A percentile compares a stretch with the other conserved stretches of the same genome.
Conservation (phyloP, 2,888 invertebrate species). For the Endomychus coccineus region DNA sequence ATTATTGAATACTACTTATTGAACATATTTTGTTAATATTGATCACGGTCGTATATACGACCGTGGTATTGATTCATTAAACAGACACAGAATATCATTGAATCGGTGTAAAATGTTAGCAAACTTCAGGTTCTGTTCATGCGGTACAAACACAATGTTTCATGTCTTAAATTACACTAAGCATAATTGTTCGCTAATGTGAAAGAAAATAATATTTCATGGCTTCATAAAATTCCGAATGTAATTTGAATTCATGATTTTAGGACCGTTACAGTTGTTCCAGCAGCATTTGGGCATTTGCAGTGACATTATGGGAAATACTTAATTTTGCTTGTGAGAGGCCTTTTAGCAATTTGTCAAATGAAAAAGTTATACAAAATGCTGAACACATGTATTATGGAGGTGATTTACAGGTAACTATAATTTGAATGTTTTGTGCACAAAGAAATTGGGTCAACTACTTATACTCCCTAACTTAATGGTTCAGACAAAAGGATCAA, state of each 20-base stretch:
- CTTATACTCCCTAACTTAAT: not conserved
- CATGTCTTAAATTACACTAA: too few species aligned
- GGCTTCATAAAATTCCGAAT: too few species aligned
- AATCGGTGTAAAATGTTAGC: too few species aligned
- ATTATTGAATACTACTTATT: too few species aligned
- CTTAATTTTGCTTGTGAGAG: constrained; percentile 53
- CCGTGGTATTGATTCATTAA: too few species aligned
- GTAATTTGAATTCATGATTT: constrained; percentile 21
- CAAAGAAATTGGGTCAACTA: not conserved
- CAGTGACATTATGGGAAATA: constrained; percentile 59
- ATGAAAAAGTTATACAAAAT: constrained; percentile 56
- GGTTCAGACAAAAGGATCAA: not conserved
- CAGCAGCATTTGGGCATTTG: constrained; percentile 58
- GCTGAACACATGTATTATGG: constrained; percentile 61
- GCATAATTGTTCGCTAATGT: too few species aligned
- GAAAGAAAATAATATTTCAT: too few species aligned
- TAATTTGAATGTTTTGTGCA: not conserved
- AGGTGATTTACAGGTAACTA: constrained; percentile 51
- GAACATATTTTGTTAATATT: too few species aligned
- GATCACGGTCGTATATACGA: too few species aligned
- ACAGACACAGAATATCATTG: too few species aligned
- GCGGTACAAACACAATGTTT: too few species aligned
- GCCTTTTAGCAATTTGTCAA: constrained; percentile 53
- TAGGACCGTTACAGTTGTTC: constrained; percentile 58
- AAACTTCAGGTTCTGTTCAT: too few species aligned